Conservation (phyloP, 1,140 invertebrate genomes). For the Achroia grisella region DNA sequence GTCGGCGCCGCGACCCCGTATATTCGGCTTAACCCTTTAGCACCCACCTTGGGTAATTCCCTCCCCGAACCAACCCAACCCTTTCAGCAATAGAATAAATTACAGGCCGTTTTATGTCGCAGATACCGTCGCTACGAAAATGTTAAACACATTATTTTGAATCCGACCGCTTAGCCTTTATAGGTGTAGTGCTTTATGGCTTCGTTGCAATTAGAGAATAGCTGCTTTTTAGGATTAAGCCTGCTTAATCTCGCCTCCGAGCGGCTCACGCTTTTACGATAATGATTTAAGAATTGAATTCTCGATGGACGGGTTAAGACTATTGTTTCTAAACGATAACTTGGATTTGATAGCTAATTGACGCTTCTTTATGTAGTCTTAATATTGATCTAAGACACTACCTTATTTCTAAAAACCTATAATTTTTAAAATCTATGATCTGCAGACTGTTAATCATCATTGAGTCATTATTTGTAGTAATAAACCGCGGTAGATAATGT, state of each 20-base stretch:
- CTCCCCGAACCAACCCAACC: constrained; percentile 62
- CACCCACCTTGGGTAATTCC: constrained; percentile 73
- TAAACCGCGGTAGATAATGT: too few species aligned
- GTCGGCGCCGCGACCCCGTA: constrained; percentile 64
- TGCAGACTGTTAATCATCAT: too few species aligned
- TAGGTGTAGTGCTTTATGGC: constrained; percentile 60
- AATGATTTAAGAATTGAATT: constrained; percentile 44
- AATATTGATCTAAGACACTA: neutral
- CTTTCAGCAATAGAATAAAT: constrained; percentile 74
- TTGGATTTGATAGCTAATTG: too few species aligned
- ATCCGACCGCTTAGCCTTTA: constrained; percentile 69
- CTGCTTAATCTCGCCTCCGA: constrained; percentile 31
- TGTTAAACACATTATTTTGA: constrained; percentile 72
- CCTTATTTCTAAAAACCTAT: neutral
- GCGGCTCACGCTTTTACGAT: constrained; percentile 38
- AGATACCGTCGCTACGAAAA: constrained; percentile 69
- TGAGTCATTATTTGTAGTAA: too few species aligned
- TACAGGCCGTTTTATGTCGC: constrained; percentile 70
- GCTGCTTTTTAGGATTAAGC: constrained; percentile 61
- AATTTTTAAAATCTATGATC: too few species aligned
- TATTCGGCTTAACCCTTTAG: constrained; percentile 72
- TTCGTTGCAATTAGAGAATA: constrained; percentile 60
- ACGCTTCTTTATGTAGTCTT: neutral
- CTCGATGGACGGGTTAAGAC: constrained; percentile 2
- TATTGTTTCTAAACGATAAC: neutral